Evolutionary conservation across 2,888 invertebrate species (phyloP).

Genomic region (Drosophila tanythrix): DNA sequence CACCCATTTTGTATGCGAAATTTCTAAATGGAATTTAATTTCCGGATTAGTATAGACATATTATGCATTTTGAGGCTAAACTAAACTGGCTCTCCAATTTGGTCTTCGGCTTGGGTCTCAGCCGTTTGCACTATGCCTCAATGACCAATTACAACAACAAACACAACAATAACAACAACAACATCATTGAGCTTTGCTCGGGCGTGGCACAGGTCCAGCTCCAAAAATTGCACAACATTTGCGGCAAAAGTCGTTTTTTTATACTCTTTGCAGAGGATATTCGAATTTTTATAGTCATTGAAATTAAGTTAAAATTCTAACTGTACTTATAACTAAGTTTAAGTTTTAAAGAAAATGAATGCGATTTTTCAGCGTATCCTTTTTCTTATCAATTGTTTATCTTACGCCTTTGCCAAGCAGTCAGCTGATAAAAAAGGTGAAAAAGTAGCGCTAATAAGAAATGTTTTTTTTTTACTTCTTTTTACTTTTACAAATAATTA

Average conservation of each 20-base stretch:
- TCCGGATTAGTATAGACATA: constrained; percentile 81
- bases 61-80: constrained; percentile 68
- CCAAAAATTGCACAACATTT: constrained; percentile 53
- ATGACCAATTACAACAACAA: constrained; percentile 64
- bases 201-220: constrained; percentile 26
- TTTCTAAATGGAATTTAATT: constrained; percentile 81
- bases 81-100: constrained; percentile 43
- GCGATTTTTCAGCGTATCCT: neutral
- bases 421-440: neutral
- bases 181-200: constrained; percentile 5
- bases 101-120: constrained; percentile 27
- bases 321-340: neutral
- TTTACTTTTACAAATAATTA: neutral
- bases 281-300: neutral
- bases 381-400: neutral
- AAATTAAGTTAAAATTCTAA: neutral
- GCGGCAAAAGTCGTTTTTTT: constrained; percentile 25
- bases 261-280: neutral
- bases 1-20: constrained; percentile 69
- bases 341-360: neutral
- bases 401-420: neutral
- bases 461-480: neutral
- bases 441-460: neutral
- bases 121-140: constrained; percentile 58
- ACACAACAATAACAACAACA: constrained; percentile 9